These are phyloP conservation scores for Varecia variegata DNA, from an alignment of 2,797 vertebrate genomes.

Conservation along the genomic window DNA sequence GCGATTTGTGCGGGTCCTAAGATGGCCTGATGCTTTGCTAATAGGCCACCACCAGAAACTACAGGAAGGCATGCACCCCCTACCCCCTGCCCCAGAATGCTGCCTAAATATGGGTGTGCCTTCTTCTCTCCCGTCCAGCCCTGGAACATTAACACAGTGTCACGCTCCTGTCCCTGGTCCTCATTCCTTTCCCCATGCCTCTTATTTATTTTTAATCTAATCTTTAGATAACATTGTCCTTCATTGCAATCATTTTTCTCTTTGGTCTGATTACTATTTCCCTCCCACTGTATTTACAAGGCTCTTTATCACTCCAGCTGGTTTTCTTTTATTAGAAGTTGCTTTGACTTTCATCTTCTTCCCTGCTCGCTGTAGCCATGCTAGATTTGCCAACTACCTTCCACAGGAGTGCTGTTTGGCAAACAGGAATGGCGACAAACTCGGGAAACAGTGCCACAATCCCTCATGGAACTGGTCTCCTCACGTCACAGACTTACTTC, in stretches of 20 bases:
- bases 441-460: not conserved
- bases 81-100: fast-evolving
- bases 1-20: not conserved
- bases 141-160: not conserved
- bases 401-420: not conserved
- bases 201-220: not conserved
- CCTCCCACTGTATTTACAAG: not conserved
- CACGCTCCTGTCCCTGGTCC: not conserved
- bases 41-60: not conserved
- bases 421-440: not conserved
- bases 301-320: not conserved
- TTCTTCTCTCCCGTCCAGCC: not conserved
- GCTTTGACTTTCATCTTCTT: not conserved
- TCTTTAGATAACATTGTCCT: not conserved
- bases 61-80: not conserved
- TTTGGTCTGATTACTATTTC: not conserved
- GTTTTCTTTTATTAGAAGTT: not conserved
- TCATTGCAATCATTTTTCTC: not conserved
- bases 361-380: not conserved
- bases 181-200: not conserved
- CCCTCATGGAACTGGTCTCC: not conserved
- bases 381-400: not conserved
- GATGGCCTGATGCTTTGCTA: not conserved
- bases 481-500: not conserved
- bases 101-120: not conserved